These are phyloP conservation scores for Pseudonaja textilis DNA, from an alignment of 2,113 vertebrate genomes.

Conservation along the genomic window DNA sequence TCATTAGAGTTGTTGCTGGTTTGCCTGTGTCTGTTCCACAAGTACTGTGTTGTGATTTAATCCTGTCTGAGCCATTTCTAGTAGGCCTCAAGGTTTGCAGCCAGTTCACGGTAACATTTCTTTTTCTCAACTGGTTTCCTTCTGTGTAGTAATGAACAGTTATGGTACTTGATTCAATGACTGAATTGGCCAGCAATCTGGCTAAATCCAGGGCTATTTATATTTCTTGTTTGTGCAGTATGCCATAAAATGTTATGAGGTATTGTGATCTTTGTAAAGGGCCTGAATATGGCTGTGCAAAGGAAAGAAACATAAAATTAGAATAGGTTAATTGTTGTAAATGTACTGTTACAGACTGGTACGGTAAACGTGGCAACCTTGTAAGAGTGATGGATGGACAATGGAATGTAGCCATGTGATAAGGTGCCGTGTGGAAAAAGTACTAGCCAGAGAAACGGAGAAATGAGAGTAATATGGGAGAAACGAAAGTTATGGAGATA, in stretches of 20 bases:
- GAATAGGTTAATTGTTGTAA: too few species aligned
- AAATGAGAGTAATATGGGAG: too few species aligned
- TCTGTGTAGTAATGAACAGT: background rate
- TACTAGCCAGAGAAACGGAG: too few species aligned
- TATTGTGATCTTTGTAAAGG: background rate
- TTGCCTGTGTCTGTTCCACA: background rate
- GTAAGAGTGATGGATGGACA: too few species aligned
- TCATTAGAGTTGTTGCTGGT: background rate
- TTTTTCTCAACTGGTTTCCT: background rate
- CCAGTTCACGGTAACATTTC: background rate
- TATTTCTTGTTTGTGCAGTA: background rate
- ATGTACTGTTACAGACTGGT: too few species aligned
- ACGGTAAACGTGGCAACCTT: too few species aligned
- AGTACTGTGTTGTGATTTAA: background rate
- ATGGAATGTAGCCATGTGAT: too few species aligned
- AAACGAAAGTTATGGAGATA: too few species aligned
- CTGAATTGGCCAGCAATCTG: background rate
- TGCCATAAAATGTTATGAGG: background rate
- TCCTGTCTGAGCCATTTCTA: background rate
- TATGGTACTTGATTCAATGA: background rate
- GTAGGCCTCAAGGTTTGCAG: background rate
- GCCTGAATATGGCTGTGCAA: background rate
- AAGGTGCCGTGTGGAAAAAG: too few species aligned
- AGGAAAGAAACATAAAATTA: background rate
- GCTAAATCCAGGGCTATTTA: background rate